Percentiles rank a stretch among this genome's conserved stretches.
phyloP scores from a whole-genome alignment of 2,113 vertebrate genomes.

The Panthera tigris region DNA sequence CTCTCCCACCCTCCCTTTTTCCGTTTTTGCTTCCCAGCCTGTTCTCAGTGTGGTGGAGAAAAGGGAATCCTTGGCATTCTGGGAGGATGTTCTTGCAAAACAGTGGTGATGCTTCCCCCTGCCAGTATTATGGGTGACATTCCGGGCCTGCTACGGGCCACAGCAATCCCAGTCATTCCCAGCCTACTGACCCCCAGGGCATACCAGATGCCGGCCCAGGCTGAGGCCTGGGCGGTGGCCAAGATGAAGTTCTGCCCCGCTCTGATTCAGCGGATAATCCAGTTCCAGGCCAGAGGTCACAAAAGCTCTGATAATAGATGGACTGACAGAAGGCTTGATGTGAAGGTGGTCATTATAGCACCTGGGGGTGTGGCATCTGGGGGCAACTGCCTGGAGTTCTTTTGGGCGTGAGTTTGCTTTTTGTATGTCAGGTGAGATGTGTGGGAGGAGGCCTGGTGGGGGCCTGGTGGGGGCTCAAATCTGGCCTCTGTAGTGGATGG shows the following conservation, averaged over 20 bases:
- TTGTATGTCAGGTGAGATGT: background rate
- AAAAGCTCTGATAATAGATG: background rate
- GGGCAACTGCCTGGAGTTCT: background rate
- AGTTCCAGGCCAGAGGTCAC: background rate
- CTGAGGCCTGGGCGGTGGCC: background rate
- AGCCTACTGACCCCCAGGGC: background rate
- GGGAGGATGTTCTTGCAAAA: background rate
- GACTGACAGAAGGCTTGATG: background rate
- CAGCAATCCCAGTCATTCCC: background rate
- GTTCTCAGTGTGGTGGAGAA: background rate
- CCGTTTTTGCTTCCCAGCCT: background rate
- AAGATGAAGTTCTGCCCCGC: background rate
- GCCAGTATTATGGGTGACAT: background rate
- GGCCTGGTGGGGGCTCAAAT: background rate
- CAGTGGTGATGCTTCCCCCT: background rate
- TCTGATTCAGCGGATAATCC: background rate
- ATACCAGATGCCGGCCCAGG: background rate
- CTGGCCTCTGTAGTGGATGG: background rate
- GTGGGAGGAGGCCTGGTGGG: background rate
- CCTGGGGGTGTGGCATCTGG: background rate
- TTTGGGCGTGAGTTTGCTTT: background rate
- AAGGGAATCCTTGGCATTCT: background rate
- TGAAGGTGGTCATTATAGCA: background rate
- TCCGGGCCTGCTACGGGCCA: background rate
- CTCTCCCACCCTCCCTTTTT: background rate